Base-by-base conservation (phyloP, 2,888 invertebrate species). In the Lacanobia oleracea region DNA sequence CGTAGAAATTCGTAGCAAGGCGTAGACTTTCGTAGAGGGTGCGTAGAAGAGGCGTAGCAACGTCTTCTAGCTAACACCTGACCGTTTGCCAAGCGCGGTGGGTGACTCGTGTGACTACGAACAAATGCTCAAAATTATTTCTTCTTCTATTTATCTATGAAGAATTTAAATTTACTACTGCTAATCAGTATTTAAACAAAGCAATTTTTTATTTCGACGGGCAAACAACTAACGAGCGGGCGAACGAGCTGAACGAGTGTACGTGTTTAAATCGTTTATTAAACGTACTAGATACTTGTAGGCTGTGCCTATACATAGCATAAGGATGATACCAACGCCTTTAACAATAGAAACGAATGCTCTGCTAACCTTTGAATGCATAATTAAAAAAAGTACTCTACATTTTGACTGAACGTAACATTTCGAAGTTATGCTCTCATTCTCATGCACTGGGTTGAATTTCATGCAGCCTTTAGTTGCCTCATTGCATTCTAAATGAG, bases 401-500 rank as follows among this genome's bases (percentile, higher is more conserved):
- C 65, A 77, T 78, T 69, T n/a, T 40, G 37, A 33, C 56, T 45
- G 61, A 53, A 65, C 16, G 64, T 62, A 56, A 64, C 40, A 59
- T 66, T 78, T 53, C 21, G 64, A 57, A 48, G 40, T 64, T 65
- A 70, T 43, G 21, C 14, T 60, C 51, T 48, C 63, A 71, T 71
- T 79, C 40, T 18, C 69, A 64, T 65, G 53, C 43, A 53, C 40
- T 33, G 61, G 68, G 56, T 57, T 62, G 53, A 77, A 78, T 62
- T 77, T 66, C 50, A 59, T 70, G 65, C 57, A 63, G 65, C 45
- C 43, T 82, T 82, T 70, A 82, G 70, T 66, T 50, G 12, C 45
- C 45, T 48, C n/a, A 53, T 62, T 79, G 71, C 71, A 71, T 82
- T 61, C 56, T 40, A 72, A 77, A 82, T 82, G 56, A 65, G 67